A percentile compares a stretch with the other conserved stretches of the same genome.
Evolutionary conservation across 2,797 vertebrate species (phyloP).

Genomic region (Rallus crepitans): DNA sequence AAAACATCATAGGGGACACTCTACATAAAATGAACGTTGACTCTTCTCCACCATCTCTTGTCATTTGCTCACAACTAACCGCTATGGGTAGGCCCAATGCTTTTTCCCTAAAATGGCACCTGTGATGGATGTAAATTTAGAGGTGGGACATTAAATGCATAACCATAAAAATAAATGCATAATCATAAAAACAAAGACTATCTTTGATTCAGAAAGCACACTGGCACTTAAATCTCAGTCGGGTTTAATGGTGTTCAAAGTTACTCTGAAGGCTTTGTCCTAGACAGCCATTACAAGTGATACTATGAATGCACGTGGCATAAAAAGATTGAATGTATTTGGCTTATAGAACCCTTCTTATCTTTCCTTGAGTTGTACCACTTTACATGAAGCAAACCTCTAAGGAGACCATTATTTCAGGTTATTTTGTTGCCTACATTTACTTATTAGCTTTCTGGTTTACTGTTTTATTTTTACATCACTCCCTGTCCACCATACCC

Average conservation of each 20-base stretch:
- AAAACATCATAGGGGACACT: not conserved
- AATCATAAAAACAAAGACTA: not conserved
- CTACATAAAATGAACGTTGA: not conserved
- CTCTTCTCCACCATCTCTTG: not conserved
- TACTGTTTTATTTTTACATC: not conserved
- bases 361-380: not conserved
- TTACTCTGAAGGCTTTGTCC: not conserved
- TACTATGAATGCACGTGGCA: not conserved
- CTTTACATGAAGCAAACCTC: not conserved
- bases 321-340: not conserved
- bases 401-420: not conserved
- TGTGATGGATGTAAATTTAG: not conserved
- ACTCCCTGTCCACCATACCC: not conserved
- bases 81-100: not conserved
- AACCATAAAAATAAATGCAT: not conserved
- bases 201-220: not conserved
- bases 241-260: not conserved
- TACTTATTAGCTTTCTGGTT: not conserved
- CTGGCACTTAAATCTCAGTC: not conserved
- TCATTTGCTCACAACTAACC: not conserved
- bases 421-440: not conserved
- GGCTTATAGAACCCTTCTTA: not conserved
- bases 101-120: not conserved
- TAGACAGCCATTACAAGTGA: not conserved
- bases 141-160: not conserved